Conservation (phyloP, 2,888 invertebrate genomes). For the Baccha elongata region DNA sequence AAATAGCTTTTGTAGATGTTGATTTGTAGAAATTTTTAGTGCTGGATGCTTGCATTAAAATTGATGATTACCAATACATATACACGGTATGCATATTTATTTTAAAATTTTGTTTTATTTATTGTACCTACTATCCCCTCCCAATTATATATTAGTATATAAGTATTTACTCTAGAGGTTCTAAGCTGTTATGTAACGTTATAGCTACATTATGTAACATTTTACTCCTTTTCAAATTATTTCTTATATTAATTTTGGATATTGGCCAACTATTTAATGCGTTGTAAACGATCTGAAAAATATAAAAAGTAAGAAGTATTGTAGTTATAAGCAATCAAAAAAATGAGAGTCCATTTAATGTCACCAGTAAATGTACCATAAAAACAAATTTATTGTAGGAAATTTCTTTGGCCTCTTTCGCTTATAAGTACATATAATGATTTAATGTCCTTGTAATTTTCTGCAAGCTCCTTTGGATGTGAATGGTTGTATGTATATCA, state of each 20-base stretch:
- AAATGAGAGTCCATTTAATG: constrained; percentile 13
- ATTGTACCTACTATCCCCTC: neutral
- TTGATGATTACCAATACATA: constrained; percentile 69
- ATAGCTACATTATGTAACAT: constrained; percentile 5
- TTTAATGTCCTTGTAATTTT: constrained; percentile 32
- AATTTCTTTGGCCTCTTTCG: constrained; percentile 14
- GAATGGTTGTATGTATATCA: neutral
- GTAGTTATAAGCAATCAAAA: neutral
- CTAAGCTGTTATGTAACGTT: constrained; percentile 30
- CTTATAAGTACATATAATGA: constrained; percentile 2
- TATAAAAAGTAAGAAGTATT: constrained; percentile 34
- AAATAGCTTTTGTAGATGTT: constrained; percentile 73
- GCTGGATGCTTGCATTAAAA: constrained; percentile 73
- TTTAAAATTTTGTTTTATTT: constrained; percentile 1
- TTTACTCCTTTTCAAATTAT: neutral
- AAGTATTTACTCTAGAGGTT: too few species aligned
- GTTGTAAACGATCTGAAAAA: constrained; percentile 48
- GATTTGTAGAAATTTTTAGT: constrained; percentile 76
- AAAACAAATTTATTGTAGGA: constrained; percentile 54
- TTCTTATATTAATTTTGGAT: constrained; percentile 34
- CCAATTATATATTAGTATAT: neutral
- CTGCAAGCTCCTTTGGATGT: neutral
- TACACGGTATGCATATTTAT: constrained; percentile 68
- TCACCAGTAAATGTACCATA: constrained; percentile 56
- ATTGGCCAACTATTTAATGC: constrained; percentile 55